These are phyloP conservation scores for Leptodactylus fuscus DNA, from an alignment of 2,113 vertebrate species.

Conservation along the genomic window DNA sequence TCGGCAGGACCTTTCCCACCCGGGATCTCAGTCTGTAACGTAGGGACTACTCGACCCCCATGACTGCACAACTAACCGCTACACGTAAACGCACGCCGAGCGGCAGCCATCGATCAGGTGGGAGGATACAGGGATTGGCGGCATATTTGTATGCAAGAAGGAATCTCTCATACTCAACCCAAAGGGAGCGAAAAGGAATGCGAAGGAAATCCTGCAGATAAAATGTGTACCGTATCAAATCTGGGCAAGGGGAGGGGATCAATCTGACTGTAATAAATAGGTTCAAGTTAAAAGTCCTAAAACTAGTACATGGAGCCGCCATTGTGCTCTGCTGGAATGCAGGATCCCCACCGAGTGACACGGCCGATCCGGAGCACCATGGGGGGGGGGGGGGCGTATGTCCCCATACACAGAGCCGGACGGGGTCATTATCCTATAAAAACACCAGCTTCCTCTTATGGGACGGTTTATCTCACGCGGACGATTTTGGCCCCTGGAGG, in stretches of 20 bases:
- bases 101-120: no score
- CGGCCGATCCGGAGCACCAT: not conserved
- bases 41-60: not conserved
- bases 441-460: no score
- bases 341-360: not conserved
- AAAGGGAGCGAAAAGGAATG: conserved; percentile 1
- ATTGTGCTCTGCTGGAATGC: not conserved
- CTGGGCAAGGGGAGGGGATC: no score
- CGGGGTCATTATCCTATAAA: not conserved
- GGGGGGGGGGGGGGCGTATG: no score
- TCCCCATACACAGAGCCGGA: not conserved
- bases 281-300: conserved; percentile 35
- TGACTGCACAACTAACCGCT: not conserved
- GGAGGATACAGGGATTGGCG: no score
- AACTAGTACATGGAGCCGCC: conserved; percentile 1
- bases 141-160: no score
- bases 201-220: not conserved
- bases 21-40: not conserved
- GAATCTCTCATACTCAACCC: not conserved
- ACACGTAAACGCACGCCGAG: no score
- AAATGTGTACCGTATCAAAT: conserved; percentile 4
- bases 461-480: not conserved
- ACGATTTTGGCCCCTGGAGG: not conserved
- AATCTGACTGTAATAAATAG: conserved; percentile 22
- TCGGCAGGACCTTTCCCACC: not conserved